Base-by-base conservation (phyloP, 2,797 vertebrate genomes). In the Catamblyrhynchus diadema region DNA sequence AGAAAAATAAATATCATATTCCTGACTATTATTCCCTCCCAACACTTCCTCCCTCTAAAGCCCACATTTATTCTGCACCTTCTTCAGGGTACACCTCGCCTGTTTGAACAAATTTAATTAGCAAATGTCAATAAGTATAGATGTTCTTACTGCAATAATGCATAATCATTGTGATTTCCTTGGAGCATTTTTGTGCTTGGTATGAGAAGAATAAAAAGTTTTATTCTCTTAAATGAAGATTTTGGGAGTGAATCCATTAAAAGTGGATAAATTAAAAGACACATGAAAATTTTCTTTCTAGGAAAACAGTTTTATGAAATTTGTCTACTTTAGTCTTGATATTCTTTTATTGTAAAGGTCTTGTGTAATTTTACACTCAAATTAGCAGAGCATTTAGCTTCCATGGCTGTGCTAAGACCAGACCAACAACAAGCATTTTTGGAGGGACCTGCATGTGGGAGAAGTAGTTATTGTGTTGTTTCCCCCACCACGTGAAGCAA, bases 31-130 rank as follows among this genome's bases (percentile, higher is more conserved):
- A 64, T 57, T 74, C 16, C 17, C 10, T 73, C 33, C 56, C 37
- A 77, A 35, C 7, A 30, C 6, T 80, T 66, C 8, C 8, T 87
- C 13, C 10, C 14, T 77, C 37, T 77, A 66, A 92, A 93, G 21
- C 8, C 45, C 13, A 15, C 22, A 71, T 85, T 95, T 94, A 79
- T 45, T 60, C 37, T 77, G 22, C 22, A 72, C 66, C 73, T 94
- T 94, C 77, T 88, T 84, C 72, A 79, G 80, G 80, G 70, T 94
- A 81, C 33, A 83, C 39, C 25, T 83, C 0, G 0, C 27, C 72
- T 72, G 37, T 94, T 42, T 84, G 73, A 96, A 66, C 88, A 94
- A 93, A 95, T 95, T 90, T 72, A 94, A 94, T 95, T 94, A 95
- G 47, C 39, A 90, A 94, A 95, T 94, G 82, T 93, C 91, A 91